Evolutionary conservation across 2,888 invertebrate species (phyloP), one percentile per base, ranked within the genome.

Genomic region (Macropis europaea): DNA sequence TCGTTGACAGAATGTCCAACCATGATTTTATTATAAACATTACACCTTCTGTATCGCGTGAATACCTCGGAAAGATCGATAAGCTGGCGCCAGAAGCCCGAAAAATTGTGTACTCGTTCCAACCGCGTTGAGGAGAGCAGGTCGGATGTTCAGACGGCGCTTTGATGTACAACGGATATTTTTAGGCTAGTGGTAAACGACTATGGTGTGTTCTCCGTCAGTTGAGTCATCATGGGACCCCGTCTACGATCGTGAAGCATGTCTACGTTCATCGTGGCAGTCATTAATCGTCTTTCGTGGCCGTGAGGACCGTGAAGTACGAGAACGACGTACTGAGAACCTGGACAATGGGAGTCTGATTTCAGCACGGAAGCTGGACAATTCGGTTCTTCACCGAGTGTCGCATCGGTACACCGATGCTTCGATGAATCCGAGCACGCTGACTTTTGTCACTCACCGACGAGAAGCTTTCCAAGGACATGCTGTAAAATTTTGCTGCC

Each of bases 281-380:
- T 30, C 30, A 26, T 73, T 76, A 79, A 2, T 79, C 64, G 30
- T 76, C 82, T 17, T 53, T 75, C 42, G 40, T 9, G 1, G 73
- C 70, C 47, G 68, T 74, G 15, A 88, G 77, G 6, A 88, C 80
- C 22, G 86, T 86, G 36, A 88, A 83, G 73, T 88, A 88, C 32
- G 87, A 86, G 68, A 87, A 88, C 22, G 87, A 87, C 13, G 85
- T 82, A 34, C 84, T 84, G 38, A 88, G 73, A 38, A 88, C 87
- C 87, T 88, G n/a, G n/a, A n/a, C n/a, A n/a, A n/a, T n/a, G n/a
- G n/a, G n/a, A n/a, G n/a, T n/a, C n/a, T n/a, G n/a, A n/a, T n/a
- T n/a, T n/a, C n/a, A n/a, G n/a, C n/a, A n/a, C n/a, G n/a, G n/a
- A n/a, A n/a, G n/a, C n/a, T n/a, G n/a, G n/a, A 19, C 22, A 4